Conservation (phyloP, 2,888 invertebrate species). For the Metallyticus violacea region DNA sequence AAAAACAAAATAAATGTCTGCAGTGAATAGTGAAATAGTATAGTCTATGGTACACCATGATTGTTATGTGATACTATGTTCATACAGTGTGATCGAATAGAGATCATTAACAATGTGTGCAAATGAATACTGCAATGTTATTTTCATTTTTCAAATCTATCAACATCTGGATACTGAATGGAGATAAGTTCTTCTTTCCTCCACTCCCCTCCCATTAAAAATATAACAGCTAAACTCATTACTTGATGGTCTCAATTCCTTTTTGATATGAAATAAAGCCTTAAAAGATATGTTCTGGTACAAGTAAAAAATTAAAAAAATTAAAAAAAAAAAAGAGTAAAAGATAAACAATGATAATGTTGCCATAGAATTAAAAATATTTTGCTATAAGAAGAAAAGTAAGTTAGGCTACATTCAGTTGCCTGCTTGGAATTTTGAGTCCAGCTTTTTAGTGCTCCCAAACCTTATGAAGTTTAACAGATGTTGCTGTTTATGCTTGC, state of each 20-base stretch:
- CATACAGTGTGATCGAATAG: neutral
- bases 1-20: constrained; percentile 3
- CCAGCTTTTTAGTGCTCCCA: neutral
- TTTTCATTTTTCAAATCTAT: neutral
- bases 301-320: neutral
- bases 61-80: neutral
- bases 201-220: neutral
- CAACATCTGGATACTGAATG: neutral
- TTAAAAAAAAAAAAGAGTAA: neutral
- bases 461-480: neutral
- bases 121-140: neutral
- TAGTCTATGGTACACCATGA: neutral
- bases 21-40: constrained; percentile 2
- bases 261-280: neutral
- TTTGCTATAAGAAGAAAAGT: neutral
- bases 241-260: neutral
- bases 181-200: neutral
- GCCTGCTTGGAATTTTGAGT: neutral
- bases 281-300: neutral
- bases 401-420: neutral
- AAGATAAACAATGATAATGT: neutral
- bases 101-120: neutral
- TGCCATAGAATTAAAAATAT: neutral
- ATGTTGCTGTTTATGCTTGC: neutral
- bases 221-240: too few species aligned